phyloP scores from a whole-genome alignment of 30 jellyfish, hydroid and myxozoan species.

The Turritopsis rubra region DNA sequence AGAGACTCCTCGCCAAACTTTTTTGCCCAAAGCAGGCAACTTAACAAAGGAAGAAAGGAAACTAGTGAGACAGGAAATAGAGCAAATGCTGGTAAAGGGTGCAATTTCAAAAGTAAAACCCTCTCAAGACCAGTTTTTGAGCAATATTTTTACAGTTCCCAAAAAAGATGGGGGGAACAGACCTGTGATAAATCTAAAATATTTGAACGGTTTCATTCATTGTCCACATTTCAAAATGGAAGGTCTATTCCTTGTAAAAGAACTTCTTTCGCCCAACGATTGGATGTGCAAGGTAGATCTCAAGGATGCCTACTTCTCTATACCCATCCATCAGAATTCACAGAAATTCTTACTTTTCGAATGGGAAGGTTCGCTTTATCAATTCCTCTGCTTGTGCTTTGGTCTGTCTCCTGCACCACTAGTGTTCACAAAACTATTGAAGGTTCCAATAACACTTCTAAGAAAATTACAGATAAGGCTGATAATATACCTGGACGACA shows the following conservation, averaged over 20 bases:
- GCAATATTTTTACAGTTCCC: not conserved
- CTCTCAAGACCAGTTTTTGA: not conserved
- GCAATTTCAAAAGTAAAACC: not conserved
- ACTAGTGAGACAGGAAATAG: not conserved
- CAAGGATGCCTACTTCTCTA: constrained; percentile 12
- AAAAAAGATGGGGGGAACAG: not conserved
- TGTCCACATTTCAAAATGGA: constrained; percentile 21
- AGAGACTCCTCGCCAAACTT: not conserved
- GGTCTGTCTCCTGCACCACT: constrained; percentile 11
- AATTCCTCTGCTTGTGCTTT: not conserved
- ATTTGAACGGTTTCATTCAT: not conserved
- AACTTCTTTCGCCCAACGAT: not conserved
- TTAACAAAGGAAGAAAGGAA: not conserved
- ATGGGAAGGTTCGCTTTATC: not conserved
- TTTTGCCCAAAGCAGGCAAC: not conserved
- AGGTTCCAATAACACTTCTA: not conserved
- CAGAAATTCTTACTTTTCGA: not conserved
- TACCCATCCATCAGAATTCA: not conserved
- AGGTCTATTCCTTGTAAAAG: not conserved
- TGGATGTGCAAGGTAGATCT: constrained; percentile 5
- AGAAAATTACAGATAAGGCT: not conserved
- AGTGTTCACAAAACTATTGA: not conserved
- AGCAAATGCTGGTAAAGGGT: not conserved
- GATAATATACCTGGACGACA: not conserved
- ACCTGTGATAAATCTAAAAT: not conserved